A percentile compares a stretch with the other conserved stretches of the same genome.
These are phyloP conservation scores for Hydrocynus forskahlii DNA, from an alignment of 2,797 vertebrate genomes.

Conservation along the genomic window DNA sequence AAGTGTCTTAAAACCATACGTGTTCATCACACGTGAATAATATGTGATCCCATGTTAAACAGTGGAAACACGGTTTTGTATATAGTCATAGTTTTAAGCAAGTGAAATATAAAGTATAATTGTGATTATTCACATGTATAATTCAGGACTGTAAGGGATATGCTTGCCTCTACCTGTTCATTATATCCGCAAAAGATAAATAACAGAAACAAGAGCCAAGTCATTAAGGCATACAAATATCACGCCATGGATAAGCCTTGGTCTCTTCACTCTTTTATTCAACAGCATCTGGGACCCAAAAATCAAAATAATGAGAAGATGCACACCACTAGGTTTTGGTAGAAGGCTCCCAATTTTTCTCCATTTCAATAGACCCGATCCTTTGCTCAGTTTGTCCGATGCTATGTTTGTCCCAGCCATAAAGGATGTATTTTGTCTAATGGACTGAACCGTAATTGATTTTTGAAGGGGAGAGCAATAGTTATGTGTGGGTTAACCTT, in stretches of 20 bases:
- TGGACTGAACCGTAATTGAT: constrained; percentile 36
- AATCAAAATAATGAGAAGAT: constrained; percentile 19
- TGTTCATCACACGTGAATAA: too few relatives aligned
- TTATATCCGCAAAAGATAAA: constrained; percentile 13
- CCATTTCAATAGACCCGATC: constrained; percentile 1
- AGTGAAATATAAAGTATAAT: too few relatives aligned
- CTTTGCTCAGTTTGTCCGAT: not conserved
- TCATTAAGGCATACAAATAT: constrained; percentile 16
- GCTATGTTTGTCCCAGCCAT: constrained; percentile 1
- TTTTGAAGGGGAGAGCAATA: constrained; percentile 14
- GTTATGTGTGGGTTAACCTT: not conserved
- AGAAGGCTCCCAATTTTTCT: not conserved
- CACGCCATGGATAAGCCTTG: not conserved
- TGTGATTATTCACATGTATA: too few relatives aligned
- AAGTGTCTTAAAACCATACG: too few relatives aligned
- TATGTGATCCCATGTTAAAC: too few relatives aligned
- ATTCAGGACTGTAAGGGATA: not conserved
- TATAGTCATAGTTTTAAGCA: too few relatives aligned
- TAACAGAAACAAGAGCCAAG: constrained; percentile 1
- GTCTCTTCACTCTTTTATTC: constrained; percentile 45
- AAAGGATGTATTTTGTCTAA: not conserved
- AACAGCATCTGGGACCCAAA: constrained; percentile 41
- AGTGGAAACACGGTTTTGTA: too few relatives aligned
- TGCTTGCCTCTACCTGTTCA: constrained; percentile 9
- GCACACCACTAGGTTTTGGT: not conserved